Percentiles rank a stretch among this genome's conserved stretches.
Evolutionary conservation across 1,140 invertebrate genomes (phyloP).

Genomic region (Drosophila lacteicornis): DNA sequence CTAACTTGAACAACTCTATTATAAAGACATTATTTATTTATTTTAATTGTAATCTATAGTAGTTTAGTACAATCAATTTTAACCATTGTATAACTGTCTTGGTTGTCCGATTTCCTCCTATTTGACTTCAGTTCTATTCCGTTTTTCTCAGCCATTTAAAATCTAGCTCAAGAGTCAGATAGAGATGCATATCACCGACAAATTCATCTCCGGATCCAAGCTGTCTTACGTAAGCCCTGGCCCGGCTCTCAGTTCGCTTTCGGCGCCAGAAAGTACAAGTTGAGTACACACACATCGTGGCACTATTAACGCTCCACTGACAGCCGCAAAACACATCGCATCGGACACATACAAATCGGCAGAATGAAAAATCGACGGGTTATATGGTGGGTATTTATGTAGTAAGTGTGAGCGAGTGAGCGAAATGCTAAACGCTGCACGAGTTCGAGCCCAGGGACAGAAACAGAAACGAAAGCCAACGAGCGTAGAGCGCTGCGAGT

Average conservation of each 20-base stretch:
- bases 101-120: neutral
- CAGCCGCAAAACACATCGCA: constrained; percentile 68
- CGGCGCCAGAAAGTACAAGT: constrained; percentile 61
- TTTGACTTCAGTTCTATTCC: neutral
- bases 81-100: neutral
- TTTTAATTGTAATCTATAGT: no score
- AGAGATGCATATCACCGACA: constrained; percentile 57
- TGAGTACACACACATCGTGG: constrained; percentile 69
- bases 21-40: no score
- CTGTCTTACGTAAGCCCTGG: constrained; percentile 58
- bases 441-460: constrained; percentile 17
- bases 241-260: constrained; percentile 39
- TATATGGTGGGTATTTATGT: no score
- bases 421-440: constrained; percentile 54
- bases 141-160: constrained; percentile 2
- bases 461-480: constrained; percentile 50
- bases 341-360: constrained; percentile 69
- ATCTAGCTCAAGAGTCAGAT: neutral
- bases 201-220: constrained; percentile 19
- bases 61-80: neutral
- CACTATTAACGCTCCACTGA: constrained; percentile 80
- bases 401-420: constrained; percentile 9
- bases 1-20: no score
- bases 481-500: constrained; percentile 76
- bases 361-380: constrained; percentile 78